A percentile compares a stretch with the other conserved stretches of the same genome.
Conservation (phyloP, 2,797 vertebrate genomes). For the Pangasius macronema region DNA sequence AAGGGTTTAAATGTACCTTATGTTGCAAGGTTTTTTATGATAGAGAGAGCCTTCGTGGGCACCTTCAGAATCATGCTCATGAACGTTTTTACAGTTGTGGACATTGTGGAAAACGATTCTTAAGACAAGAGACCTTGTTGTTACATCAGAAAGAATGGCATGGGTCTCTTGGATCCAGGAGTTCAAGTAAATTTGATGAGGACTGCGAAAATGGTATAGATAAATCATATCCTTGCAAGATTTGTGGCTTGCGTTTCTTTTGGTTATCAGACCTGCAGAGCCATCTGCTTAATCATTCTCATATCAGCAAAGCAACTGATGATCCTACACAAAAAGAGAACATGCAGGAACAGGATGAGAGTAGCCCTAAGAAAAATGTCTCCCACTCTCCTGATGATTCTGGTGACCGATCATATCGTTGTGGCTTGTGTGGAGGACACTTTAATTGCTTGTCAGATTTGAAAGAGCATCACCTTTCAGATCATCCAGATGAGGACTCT, state of each 20-base stretch:
- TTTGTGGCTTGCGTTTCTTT: slow-evolving; percentile 77
- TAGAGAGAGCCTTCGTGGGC: slow-evolving; percentile 70
- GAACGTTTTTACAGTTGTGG: slow-evolving; percentile 76
- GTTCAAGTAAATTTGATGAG: slow-evolving; percentile 59
- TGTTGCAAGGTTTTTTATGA: slow-evolving; percentile 77
- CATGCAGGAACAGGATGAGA: slow-evolving; percentile 66
- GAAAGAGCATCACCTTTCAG: slow-evolving; percentile 75
- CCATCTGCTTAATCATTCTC: slow-evolving; percentile 62
- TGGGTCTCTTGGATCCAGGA: slow-evolving; percentile 48
- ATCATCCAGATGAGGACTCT: slow-evolving; percentile 46
- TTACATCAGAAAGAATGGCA: slow-evolving; percentile 76
- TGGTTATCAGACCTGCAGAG: slow-evolving; percentile 82
- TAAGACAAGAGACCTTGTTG: slow-evolving; percentile 72
- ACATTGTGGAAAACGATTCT: slow-evolving; percentile 78
- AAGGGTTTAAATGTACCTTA: slow-evolving; percentile 78
- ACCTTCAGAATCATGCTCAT: slow-evolving; percentile 73
- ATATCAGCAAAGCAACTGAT: slow-evolving; percentile 36
- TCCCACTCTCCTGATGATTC: slow-evolving; percentile 46
- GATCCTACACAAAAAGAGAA: slow-evolving; percentile 40
- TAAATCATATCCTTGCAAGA: slow-evolving; percentile 75
- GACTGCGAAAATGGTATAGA: slow-evolving; percentile 67
- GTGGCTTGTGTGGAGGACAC: slow-evolving; percentile 77
- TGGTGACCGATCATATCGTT: slow-evolving; percentile 69
- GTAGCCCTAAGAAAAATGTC: slow-evolving; percentile 40
- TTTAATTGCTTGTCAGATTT: slow-evolving; percentile 71